Evolutionary conservation across 2,888 invertebrate genomes (phyloP).

Genomic region (Trichopria drosophilae): DNA sequence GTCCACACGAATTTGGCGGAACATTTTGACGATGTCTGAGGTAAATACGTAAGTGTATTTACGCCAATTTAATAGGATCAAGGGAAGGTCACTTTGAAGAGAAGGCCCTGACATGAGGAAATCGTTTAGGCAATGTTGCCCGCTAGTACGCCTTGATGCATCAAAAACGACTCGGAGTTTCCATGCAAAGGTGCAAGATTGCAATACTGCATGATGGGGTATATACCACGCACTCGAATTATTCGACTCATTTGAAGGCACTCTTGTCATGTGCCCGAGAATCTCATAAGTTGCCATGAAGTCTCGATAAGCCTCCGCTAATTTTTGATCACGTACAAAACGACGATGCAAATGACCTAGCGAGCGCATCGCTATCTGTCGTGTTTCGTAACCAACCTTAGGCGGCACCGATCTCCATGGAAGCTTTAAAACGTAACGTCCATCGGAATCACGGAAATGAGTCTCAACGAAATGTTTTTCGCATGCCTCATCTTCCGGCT

Average conservation of each 20-base stretch:
- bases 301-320: no score
- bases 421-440: slow-evolving; percentile 4
- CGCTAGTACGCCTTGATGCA: slow-evolving; percentile 11
- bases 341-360: no score
- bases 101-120: slow-evolving; percentile 18
- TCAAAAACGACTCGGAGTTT: slow-evolving; percentile 25
- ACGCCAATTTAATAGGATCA: no score
- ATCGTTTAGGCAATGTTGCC: slow-evolving; percentile 17
- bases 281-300: slow-evolving; percentile 18
- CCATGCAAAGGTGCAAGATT: background rate
- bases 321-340: no score
- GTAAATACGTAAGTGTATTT: no score
- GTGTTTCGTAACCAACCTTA: no score
- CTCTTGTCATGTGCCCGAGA: slow-evolving; percentile 20
- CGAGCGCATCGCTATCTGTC: no score
- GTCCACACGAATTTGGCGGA: slow-evolving; percentile 15
- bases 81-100: slow-evolving; percentile 15
- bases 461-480: slow-evolving; percentile 1
- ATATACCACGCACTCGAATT: slow-evolving; percentile 15
- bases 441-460: background rate
- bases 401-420: no score
- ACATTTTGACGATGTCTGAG: no score
- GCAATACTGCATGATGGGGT: slow-evolving; percentile 21
- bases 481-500: slow-evolving; percentile 12
- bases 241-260: background rate